Base-by-base conservation (phyloP, 2,113 vertebrate genomes). In the Scatophagus argus region DNA sequence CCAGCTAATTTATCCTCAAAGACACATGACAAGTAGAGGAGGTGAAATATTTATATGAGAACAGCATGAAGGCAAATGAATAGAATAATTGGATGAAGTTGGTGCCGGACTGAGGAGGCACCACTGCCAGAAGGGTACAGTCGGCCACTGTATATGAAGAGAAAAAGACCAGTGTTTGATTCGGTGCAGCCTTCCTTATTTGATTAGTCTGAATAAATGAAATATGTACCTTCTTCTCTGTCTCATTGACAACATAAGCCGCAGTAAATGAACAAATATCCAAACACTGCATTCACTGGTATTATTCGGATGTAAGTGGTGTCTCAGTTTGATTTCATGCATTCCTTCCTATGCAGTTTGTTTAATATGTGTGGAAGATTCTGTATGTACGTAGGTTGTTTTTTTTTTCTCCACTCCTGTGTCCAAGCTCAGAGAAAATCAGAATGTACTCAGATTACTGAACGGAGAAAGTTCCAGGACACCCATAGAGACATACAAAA, bases 391-490 rank as follows among this genome's bases (percentile, higher is more conserved):
- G 31, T n/a, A 38, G 54, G n/a, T n/a, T n/a, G 2, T 49, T 12
- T 69, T 58, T 23, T 38, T 17, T 64, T 23, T 39, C 27, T n/a
- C n/a, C n/a, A n/a, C n/a, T 51, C 12, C 12, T 47, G 21, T 67
- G 39, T 29, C 29, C 39, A 39, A 70, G 79, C 47, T 68, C 38
- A 21, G 55, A 70, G 31, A 71, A 54, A 13, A 2, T 17, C 64
- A 73, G 81, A 91, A 83, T 89, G 84, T 79, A 68, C 60, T 82
- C 55, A 63, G 86, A 81, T 88, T 84, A 84, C 61, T 43, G 39
- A 81, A 73, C 32, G 74, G 77, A 63, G 49, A 27, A 32, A 60
- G 65, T 84, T 77, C 55, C 80, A 85, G 66, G 69, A 74, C 85
- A 74, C 83, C 79, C 62, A 73, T 68, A 56, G 83, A 81, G 85